Evolutionary conservation across 2,888 invertebrate species (phyloP).

Genomic region (Sesia apiformis): DNA sequence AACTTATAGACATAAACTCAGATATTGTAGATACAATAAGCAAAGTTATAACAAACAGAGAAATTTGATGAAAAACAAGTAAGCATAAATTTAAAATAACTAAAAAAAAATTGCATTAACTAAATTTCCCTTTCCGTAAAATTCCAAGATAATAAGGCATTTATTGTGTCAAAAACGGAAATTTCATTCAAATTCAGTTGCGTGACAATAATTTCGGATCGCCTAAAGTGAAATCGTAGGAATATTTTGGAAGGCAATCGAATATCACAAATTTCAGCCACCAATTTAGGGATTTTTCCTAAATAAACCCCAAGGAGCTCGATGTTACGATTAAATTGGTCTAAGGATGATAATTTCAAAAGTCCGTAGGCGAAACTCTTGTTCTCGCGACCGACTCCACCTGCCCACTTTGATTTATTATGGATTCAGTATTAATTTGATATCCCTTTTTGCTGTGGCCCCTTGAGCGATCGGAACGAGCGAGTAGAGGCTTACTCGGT

Average conservation of each 20-base stretch:
- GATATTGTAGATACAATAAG: too few species aligned
- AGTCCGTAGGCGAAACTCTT: constrained; percentile 64
- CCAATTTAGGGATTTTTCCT: constrained; percentile 17
- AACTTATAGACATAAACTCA: too few species aligned
- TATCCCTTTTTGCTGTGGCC: constrained; percentile 70
- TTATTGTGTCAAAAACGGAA: constrained; percentile 1
- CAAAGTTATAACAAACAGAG: too few species aligned
- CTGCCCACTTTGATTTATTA: constrained; percentile 73
- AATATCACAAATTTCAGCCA: constrained; percentile 42
- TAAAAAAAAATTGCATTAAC: too few species aligned
- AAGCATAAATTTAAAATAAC: too few species aligned
- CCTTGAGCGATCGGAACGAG: constrained; percentile 67
- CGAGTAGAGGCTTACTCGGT: constrained; percentile 46
- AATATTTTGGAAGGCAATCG: constrained; percentile 22
- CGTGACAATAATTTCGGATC: constrained; percentile 23
- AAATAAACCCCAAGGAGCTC: constrained; percentile 10
- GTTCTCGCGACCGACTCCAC: constrained; percentile 61
- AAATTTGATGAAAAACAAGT: too few species aligned
- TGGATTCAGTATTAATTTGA: constrained; percentile 75
- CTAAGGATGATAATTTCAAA: constrained; percentile 57
- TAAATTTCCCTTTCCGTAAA: background rate
- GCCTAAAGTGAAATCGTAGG: constrained; percentile 19
- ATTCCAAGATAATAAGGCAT: background rate
- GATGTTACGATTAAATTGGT: constrained; percentile 26
- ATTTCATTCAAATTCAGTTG: constrained; percentile 14